Base-by-base conservation (phyloP, 2,113 vertebrate genomes). In the Capricornis sumatraensis region DNA sequence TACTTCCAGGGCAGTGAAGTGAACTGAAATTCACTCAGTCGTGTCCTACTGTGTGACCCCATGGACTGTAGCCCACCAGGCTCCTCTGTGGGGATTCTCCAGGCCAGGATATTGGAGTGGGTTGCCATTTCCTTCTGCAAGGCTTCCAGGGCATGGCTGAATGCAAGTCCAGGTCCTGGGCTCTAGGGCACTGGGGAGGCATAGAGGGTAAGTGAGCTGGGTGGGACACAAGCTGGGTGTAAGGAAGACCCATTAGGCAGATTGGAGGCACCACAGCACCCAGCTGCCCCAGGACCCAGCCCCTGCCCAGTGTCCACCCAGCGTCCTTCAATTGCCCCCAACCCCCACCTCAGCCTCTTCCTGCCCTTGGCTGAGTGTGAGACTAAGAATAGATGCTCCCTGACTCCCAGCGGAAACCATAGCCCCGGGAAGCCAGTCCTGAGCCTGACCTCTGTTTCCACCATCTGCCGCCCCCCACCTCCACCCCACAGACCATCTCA, bases 301-400 rank as follows among this genome's bases (percentile, higher is more conserved):
- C 50, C 36, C 3, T 5, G 25, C 84, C 47, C 25, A 0, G 53
- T 19, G 71, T 27, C 28, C 50, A 21, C 58, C 2, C 2, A 3
- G 15, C 23, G 16, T 84, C 76, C 50, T 3, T 71, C 57, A 93
- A 15, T 84, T 64, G 52, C 33, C 53, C 28, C 55, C 76, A 40
- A 2, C 89, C 47, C 90, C 91, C 64, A 58, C n/a, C n/a, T 45
- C 55, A 78, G 47, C 67, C 83, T 78, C 78, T 97, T 95, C 97
- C 97, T 97, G 96, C 93, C 71, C 33, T 82, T 11, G 23, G 52
- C 76, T 27, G 3, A 67, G 74, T 87, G 36, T 19, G 52, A 9
- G 12, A 60, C 95, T 95, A 98, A 97, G 85, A 98, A 98, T 98
- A 98, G 67, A 83, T 0, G 0, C 43, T 87, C 92, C 21, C 55